Conservation (phyloP, 2,797 vertebrate genomes). For the Phyllotis vaccarum region DNA sequence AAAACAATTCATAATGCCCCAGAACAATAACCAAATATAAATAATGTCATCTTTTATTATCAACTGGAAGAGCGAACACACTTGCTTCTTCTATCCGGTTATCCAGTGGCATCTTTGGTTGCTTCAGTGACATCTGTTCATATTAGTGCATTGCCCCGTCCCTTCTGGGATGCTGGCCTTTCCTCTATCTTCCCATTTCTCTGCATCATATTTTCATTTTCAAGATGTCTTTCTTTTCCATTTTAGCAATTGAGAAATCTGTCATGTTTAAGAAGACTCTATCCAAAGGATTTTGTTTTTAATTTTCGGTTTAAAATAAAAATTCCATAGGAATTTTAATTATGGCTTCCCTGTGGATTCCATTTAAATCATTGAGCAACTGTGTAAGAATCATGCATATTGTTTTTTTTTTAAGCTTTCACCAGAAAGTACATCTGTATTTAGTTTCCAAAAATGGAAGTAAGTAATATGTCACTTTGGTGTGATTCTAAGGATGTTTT, state of each 20-base stretch:
- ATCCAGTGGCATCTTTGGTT: neutral
- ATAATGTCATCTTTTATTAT: constrained; percentile 22
- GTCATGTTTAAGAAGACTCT: neutral
- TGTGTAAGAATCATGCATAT: neutral
- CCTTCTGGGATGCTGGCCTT: neutral
- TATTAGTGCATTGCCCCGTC: neutral
- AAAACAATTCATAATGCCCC: neutral
- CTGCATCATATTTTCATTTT: neutral
- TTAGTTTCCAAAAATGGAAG: neutral
- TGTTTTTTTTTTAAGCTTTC: neutral
- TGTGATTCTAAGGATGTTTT: neutral
- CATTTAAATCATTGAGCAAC: neutral
- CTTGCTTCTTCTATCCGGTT: neutral
- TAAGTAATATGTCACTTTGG: neutral
- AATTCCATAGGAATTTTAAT: neutral
- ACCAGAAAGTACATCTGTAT: neutral
- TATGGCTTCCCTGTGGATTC: neutral
- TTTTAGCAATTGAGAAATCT: neutral
- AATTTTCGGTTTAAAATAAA: constrained; percentile 32
- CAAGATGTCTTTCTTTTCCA: neutral
- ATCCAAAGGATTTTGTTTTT: neutral
- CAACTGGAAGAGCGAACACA: neutral
- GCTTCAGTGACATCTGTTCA: neutral
- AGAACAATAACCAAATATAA: neutral
- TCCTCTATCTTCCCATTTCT: neutral